A percentile compares a stretch with the other conserved stretches of the same genome.
Evolutionary conservation across 2,888 invertebrate species (phyloP).

Genomic region (Cistogaster globosa): DNA sequence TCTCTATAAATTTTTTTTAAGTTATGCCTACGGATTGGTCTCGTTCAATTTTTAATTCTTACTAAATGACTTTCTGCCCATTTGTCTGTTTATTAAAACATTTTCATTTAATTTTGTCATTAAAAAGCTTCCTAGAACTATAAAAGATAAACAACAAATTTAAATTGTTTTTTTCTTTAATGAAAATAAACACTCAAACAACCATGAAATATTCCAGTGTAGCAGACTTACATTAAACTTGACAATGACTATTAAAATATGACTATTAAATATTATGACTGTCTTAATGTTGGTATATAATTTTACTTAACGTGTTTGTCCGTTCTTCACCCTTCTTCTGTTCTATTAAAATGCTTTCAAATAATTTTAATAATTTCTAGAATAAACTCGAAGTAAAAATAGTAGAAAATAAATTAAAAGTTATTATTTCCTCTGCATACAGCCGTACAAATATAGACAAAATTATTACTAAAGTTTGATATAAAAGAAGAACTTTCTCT

Average conservation of each 20-base stretch:
- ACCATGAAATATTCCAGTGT: conserved; percentile 4
- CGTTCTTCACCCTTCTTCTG: neutral
- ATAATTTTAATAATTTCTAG: conserved; percentile 24
- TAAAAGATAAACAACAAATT: conserved; percentile 25
- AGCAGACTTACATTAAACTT: conserved; percentile 46
- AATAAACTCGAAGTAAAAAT: neutral
- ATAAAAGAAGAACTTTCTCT: conserved; percentile 51
- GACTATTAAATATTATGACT: conserved; percentile 43
- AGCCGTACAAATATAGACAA: conserved; percentile 1
- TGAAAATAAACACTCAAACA: conserved; percentile 11
- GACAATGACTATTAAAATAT: too few relatives aligned
- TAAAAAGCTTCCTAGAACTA: conserved; percentile 55
- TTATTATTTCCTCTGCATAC: conserved; percentile 35
- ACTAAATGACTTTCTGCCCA: too few relatives aligned
- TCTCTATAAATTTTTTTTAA: too few relatives aligned
- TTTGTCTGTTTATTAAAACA: conserved; percentile 6
- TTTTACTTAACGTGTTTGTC: neutral
- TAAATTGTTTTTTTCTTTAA: conserved; percentile 14
- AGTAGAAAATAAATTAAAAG: conserved; percentile 28
- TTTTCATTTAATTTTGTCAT: conserved; percentile 19
- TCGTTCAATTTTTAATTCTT: too few relatives aligned
- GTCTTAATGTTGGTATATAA: conserved; percentile 11
- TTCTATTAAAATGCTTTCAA: conserved; percentile 29
- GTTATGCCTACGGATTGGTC: too few relatives aligned
- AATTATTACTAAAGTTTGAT: conserved; percentile 19